phyloP scores from a whole-genome alignment of 2,888 invertebrate genomes.

The Mythimna impura region DNA sequence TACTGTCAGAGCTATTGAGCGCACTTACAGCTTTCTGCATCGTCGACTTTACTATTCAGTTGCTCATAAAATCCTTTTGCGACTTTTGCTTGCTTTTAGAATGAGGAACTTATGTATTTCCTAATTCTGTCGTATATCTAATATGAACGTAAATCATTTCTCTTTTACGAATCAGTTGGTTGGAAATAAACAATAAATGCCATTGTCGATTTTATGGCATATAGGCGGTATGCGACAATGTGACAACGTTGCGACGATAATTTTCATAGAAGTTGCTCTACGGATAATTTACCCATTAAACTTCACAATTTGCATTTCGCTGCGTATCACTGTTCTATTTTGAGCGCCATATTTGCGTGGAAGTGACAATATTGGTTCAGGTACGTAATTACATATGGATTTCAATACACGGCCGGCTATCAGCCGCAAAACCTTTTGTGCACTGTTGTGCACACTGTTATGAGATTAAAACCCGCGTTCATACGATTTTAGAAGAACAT shows the following conservation, averaged over 20 bases:
- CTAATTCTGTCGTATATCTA: not conserved
- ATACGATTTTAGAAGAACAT: constrained; percentile 1
- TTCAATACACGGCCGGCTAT: constrained; percentile 17
- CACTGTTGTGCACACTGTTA: not conserved
- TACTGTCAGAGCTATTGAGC: constrained; percentile 1
- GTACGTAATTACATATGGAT: constrained; percentile 8
- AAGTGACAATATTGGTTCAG: constrained; percentile 2
- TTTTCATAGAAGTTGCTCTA: not conserved
- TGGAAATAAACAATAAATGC: too few species aligned
- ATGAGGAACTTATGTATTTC: not conserved
- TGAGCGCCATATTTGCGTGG: constrained; percentile 13
- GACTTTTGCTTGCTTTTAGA: constrained; percentile 11
- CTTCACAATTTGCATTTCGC: not conserved
- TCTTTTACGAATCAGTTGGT: not conserved
- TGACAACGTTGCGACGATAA: not conserved
- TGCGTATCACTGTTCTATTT: constrained; percentile 8
- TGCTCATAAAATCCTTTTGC: not conserved
- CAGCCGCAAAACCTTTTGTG: not conserved
- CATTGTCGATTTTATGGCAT: too few species aligned
- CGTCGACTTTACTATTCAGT: not conserved
- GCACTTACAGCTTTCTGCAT: not conserved
- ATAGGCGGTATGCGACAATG: not conserved
- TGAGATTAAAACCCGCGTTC: not conserved
- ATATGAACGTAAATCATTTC: not conserved
- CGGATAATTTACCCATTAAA: not conserved